Percentiles rank a stretch among this genome's conserved stretches.
Evolutionary conservation across 2,888 invertebrate genomes (phyloP).

Genomic region (Crepidodera aurea): DNA sequence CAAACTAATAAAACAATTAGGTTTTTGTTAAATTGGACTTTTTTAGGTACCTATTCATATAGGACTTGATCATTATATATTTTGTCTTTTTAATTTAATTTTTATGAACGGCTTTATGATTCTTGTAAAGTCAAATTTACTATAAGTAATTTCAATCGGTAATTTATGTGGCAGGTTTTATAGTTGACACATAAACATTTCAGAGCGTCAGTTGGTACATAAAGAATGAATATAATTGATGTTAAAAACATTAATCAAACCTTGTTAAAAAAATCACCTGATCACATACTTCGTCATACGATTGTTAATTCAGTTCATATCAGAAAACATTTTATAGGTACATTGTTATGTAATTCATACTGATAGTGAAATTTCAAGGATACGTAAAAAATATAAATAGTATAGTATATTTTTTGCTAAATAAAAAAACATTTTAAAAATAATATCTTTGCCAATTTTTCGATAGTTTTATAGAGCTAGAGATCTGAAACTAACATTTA

Average conservation of each 20-base stretch:
- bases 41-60: too few relatives aligned
- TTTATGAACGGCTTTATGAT: background rate
- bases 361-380: background rate
- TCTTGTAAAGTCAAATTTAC: background rate
- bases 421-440: too few relatives aligned
- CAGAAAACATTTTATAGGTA: conserved; percentile 4
- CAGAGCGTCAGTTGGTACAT: conserved; percentile 8
- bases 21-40: too few relatives aligned
- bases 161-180: conserved; percentile 6
- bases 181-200: conserved; percentile 6
- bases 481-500: too few relatives aligned
- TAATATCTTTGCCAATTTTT: too few relatives aligned
- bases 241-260: conserved; percentile 14
- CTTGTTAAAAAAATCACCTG: conserved; percentile 20
- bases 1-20: too few relatives aligned
- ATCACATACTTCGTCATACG: conserved; percentile 13
- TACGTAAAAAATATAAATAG: background rate
- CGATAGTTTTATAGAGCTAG: too few relatives aligned
- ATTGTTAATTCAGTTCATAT: conserved; percentile 12
- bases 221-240: conserved; percentile 11
- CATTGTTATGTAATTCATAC: conserved; percentile 3
- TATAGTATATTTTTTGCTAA: too few relatives aligned
- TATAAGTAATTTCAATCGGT: background rate
- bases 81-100: too few relatives aligned
- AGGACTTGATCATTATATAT: too few relatives aligned